Evolutionary conservation across 2,797 vertebrate species (phyloP), one percentile per base, ranked within the genome.

Genomic region (Pangasius mekongensis): DNA sequence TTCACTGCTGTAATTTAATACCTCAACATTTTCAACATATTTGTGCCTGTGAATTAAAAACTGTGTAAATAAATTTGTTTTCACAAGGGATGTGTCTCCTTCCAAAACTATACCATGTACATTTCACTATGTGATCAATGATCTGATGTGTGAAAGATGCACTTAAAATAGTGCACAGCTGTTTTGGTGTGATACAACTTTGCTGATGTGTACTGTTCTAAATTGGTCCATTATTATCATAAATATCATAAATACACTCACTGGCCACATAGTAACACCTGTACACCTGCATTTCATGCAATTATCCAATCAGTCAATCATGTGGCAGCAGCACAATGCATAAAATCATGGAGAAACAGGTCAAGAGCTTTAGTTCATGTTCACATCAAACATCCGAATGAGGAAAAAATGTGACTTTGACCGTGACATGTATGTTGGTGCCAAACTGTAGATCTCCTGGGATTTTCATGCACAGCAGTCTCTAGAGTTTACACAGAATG

Each of bases 1-100:
- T 52, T 58, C 76, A 67, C 13, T 64, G 4, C 43, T 73, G 22
- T 56, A 39, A 80, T 83, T 47, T 49, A 30, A 86, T 60, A 67
- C 43, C n/a, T 62, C n/a, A 67, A 47, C 4, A 9, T 73, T 20
- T 22, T 47, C 2, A 33, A 3, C 4, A n/a, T 80, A 24, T 78
- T 73, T 56, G 67, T 87, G 58, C 22, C 36, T 67, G 43, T 36
- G 8, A 39, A 30, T 47, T 82, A 30, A 84, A 84, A 14, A 5
- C 60, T 62, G 24, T 84, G 78, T 83, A 86, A 83, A 81, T 84
- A 87, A 86, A 90, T 20, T 36, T 36, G 33, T 84, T 67, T 33
- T 52, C 18, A 22, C 8, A 33, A 13, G 10, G 64, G 39, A 7
- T n/a, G 36, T 8, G 8, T 52, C 27, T 69, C 43, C 11, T 69